Evolutionary conservation across 2,888 invertebrate genomes (phyloP).

Genomic region (Hoplodrina blanda): DNA sequence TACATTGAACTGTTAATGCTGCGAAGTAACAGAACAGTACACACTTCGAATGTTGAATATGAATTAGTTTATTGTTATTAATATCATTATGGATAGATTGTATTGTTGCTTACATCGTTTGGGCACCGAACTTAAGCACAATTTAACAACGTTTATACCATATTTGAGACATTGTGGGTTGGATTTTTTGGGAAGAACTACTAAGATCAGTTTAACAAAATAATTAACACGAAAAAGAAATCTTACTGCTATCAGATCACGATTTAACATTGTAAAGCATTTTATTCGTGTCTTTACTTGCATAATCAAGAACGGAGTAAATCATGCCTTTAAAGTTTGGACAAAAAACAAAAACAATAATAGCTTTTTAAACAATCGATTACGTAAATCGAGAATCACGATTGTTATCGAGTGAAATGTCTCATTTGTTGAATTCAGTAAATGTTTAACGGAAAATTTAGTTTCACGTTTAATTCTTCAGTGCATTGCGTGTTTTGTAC

Average conservation of each 20-base stretch:
- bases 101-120: too few relatives aligned
- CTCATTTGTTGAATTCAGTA: conserved; percentile 61
- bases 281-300: conserved; percentile 65
- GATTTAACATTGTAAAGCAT: conserved; percentile 52
- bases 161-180: too few relatives aligned
- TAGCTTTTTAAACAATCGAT: conserved; percentile 70
- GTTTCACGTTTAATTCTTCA: background rate
- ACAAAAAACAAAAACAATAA: conserved; percentile 74
- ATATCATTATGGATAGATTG: too few relatives aligned
- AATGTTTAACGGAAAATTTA: conserved; percentile 7
- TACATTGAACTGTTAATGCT: too few relatives aligned
- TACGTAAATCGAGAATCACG: conserved; percentile 78
- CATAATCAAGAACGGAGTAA: conserved; percentile 69
- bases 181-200: too few relatives aligned
- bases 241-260: conserved; percentile 48
- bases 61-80: too few relatives aligned
- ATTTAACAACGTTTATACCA: too few relatives aligned
- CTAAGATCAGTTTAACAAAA: conserved; percentile 9
- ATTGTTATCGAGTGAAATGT: conserved; percentile 65
- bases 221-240: conserved; percentile 62
- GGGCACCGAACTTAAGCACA: too few relatives aligned
- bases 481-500: conserved; percentile 6
- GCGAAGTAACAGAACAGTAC: too few relatives aligned
- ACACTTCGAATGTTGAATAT: too few relatives aligned
- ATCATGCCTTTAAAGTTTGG: conserved; percentile 65